phyloP scores from a whole-genome alignment of 2,113 vertebrate species.

The Monopterus albus region DNA sequence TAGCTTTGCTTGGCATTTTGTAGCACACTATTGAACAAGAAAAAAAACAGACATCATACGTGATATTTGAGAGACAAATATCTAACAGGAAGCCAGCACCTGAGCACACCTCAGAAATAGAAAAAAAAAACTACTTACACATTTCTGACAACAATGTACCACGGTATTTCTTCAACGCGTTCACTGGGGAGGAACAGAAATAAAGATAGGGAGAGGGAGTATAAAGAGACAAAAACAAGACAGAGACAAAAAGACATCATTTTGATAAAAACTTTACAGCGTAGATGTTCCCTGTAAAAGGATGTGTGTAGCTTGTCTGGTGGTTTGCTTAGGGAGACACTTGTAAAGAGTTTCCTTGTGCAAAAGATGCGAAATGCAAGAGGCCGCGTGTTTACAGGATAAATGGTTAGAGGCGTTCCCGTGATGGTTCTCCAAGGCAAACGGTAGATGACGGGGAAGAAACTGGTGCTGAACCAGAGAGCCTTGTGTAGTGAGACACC shows the following conservation, averaged over 20 bases:
- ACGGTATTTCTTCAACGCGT: slow-evolving; percentile 79
- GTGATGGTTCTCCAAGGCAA: slow-evolving; percentile 74
- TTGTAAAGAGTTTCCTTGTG: slow-evolving; percentile 62
- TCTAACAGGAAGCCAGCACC: slow-evolving; percentile 67
- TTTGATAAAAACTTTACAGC: slow-evolving; percentile 70
- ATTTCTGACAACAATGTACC: slow-evolving; percentile 79
- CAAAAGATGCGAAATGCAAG: slow-evolving; percentile 60
- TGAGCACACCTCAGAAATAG: slow-evolving; percentile 50
- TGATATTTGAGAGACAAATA: slow-evolving; percentile 67
- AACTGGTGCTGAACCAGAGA: slow-evolving; percentile 65
- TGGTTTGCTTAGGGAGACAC: slow-evolving; percentile 62
- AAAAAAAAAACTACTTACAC: slow-evolving; percentile 71
- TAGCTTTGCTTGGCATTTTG: slow-evolving; percentile 75
- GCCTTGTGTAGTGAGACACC: slow-evolving; percentile 62
- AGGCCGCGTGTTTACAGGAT: slow-evolving; percentile 74
- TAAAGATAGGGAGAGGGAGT: slow-evolving; percentile 45
- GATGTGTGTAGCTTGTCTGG: slow-evolving; percentile 65
- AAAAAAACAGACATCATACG: slow-evolving; percentile 20
- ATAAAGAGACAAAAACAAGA: slow-evolving; percentile 70
- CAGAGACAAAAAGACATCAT: slow-evolving; percentile 69
- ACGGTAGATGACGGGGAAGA: slow-evolving; percentile 72
- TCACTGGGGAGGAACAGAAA: slow-evolving; percentile 74
- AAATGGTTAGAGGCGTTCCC: slow-evolving; percentile 77
- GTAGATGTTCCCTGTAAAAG: slow-evolving; percentile 67
- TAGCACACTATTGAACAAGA: slow-evolving; percentile 38